Conservation (phyloP, 2,113 vertebrate genomes). For the Oreamnos americanus region DNA sequence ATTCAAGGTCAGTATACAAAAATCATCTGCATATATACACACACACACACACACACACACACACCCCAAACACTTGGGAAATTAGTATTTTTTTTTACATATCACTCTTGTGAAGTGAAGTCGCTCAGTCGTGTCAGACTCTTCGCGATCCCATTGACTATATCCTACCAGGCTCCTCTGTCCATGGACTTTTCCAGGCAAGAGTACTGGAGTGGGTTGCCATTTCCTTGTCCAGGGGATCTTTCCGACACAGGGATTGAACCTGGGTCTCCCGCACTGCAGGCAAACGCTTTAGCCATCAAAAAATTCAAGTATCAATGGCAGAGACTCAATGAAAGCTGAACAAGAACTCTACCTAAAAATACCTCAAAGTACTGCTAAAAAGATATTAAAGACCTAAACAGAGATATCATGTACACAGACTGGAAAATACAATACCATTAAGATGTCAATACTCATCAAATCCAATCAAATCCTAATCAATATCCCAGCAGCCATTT, state of each 20-base stretch:
- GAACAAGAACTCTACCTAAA: not conserved
- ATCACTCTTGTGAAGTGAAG: not conserved
- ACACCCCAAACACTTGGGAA: not conserved
- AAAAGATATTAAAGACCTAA: not conserved
- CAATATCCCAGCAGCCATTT: not conserved
- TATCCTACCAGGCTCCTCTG: too few relatives aligned
- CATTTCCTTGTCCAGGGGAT: too few relatives aligned
- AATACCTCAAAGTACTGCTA: not conserved
- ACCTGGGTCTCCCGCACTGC: too few relatives aligned
- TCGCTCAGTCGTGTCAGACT: too few relatives aligned
- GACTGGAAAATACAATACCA: not conserved
- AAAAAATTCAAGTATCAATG: not conserved
- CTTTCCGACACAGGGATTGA: too few relatives aligned
- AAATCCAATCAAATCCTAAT: not conserved
- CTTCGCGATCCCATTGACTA: too few relatives aligned
- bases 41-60: not conserved
- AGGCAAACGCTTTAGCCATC: not conserved
- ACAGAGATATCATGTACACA: not conserved
- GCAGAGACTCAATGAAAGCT: not conserved
- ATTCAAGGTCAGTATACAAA: not conserved
- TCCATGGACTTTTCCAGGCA: too few relatives aligned
- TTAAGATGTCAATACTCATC: not conserved
- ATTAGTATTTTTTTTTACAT: not conserved
- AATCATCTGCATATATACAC: not conserved
- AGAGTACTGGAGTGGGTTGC: too few relatives aligned